phyloP scores from a whole-genome alignment of 2,888 invertebrate species.

The Eupithecia subumbrata region DNA sequence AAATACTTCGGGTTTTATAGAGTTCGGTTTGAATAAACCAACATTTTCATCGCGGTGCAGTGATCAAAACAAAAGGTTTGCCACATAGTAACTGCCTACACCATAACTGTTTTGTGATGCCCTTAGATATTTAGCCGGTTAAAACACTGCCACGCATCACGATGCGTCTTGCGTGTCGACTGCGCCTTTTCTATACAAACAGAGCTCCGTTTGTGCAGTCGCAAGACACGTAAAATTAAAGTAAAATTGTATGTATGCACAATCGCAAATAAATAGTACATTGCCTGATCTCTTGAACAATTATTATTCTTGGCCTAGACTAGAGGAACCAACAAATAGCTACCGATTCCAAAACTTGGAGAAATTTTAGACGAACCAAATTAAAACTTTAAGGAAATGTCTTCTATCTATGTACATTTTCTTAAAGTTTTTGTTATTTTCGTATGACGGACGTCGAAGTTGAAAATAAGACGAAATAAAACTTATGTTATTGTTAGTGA shows the following conservation, averaged over 20 bases:
- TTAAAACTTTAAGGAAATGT: too few species aligned
- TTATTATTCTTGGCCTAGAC: neutral
- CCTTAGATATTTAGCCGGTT: too few species aligned
- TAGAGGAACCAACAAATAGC: neutral
- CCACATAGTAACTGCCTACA: neutral
- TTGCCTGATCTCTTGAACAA: neutral
- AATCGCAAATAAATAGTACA: too few species aligned
- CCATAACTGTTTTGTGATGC: neutral
- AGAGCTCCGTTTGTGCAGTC: too few species aligned
- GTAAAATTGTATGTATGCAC: too few species aligned
- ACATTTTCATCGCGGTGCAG: neutral
- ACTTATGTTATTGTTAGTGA: neutral
- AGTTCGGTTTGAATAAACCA: neutral
- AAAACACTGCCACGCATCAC: too few species aligned
- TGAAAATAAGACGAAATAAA: neutral
- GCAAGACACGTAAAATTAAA: too few species aligned
- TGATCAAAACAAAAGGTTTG: neutral
- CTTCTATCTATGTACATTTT: too few species aligned
- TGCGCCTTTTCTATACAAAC: too few species aligned
- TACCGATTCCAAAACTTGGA: neutral
- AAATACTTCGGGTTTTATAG: neutral
- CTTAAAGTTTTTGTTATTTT: too few species aligned
- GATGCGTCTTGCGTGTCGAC: too few species aligned
- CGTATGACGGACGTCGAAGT: neutral
- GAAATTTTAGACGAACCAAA: neutral